Evolutionary conservation across 2,797 vertebrate species (phyloP).

Genomic region (Oryzias sinensis): DNA sequence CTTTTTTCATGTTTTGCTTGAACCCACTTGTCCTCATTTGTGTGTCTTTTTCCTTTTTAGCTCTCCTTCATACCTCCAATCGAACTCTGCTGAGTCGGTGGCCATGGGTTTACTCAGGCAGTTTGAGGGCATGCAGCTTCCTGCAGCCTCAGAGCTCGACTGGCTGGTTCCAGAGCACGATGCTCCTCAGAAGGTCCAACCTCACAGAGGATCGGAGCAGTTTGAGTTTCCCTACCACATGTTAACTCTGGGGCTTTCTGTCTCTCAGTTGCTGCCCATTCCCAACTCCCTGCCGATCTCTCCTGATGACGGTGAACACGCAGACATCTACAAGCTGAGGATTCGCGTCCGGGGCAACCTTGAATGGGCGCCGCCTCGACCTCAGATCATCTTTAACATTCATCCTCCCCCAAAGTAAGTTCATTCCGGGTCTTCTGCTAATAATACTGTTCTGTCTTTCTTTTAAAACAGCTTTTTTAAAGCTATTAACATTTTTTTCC

Average conservation of each 20-base stretch:
- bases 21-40: neutral
- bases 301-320: constrained; percentile 93
- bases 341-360: constrained; percentile 96
- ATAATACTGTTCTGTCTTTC: neutral
- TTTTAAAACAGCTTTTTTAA: too few relatives aligned
- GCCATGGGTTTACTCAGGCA: constrained; percentile 97
- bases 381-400: constrained; percentile 97
- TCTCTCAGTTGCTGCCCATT: constrained; percentile 89
- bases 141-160: constrained; percentile 93
- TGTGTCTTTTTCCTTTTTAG: constrained; percentile 58
- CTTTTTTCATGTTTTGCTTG: neutral
- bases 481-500: neutral
- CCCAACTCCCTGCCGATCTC: constrained; percentile 95
- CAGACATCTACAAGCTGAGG: constrained; percentile 94
- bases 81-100: constrained; percentile 94
- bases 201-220: neutral
- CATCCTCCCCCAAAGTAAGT: constrained; percentile 92
- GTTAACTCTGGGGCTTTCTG: neutral
- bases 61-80: constrained; percentile 86
- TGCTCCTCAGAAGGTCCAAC: constrained; percentile 90
- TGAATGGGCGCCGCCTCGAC: constrained; percentile 95
- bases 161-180: constrained; percentile 97
- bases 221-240: too few relatives aligned
- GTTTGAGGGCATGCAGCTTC: constrained; percentile 98
- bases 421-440: neutral